These are phyloP conservation scores for Catostomus latipinnis DNA, from an alignment of 2,797 vertebrate species.

Conservation along the genomic window DNA sequence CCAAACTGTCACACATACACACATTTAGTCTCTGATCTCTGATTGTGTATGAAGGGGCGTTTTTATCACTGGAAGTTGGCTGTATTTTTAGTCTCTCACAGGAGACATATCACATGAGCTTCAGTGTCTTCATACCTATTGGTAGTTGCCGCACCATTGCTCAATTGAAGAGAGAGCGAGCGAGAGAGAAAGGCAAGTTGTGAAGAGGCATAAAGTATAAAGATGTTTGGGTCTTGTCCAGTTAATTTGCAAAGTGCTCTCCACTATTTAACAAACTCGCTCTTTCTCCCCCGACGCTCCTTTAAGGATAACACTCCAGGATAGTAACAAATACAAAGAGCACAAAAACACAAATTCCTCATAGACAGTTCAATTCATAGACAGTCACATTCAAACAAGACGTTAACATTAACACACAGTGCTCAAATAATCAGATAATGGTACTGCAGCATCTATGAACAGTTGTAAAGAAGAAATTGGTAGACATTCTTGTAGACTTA, in stretches of 20 bases:
- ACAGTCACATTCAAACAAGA: no score
- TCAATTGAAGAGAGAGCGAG: not conserved
- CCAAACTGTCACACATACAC: constrained; percentile 11
- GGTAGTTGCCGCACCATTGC: no score
- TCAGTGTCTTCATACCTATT: no score
- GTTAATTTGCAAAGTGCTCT: constrained; percentile 43
- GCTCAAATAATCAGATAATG: no score
- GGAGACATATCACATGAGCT: no score
- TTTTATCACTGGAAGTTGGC: no score
- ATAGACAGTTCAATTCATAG: no score
- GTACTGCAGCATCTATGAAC: no score
- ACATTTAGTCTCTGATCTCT: not conserved
- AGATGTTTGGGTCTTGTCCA: constrained; percentile 36
- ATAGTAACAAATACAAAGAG: not conserved
- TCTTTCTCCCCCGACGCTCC: not conserved
- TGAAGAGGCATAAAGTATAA: not conserved
- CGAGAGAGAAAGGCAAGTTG: not conserved
- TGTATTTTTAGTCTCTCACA: no score
- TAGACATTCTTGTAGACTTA: no score
- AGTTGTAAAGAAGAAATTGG: no score
- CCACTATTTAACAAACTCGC: constrained; percentile 8
- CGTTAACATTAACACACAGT: no score
- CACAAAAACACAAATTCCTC: not conserved
- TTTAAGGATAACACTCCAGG: not conserved
- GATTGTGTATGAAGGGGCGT: not conserved